Evolutionary conservation across 2,797 vertebrate species (phyloP).

Genomic region (Fringilla coelebs): DNA sequence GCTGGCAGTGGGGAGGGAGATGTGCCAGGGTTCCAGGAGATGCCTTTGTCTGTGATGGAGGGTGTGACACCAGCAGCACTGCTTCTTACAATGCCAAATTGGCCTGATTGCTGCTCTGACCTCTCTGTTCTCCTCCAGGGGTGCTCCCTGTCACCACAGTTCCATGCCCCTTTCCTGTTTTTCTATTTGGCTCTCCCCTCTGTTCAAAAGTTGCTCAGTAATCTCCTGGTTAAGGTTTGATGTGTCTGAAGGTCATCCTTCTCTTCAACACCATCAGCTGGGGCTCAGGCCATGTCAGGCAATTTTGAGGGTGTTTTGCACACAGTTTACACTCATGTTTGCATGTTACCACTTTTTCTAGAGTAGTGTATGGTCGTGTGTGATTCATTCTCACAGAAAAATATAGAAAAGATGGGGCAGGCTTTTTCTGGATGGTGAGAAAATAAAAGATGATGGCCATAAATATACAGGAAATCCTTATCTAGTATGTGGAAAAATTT

Average conservation of each 20-base stretch:
- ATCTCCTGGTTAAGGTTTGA: neutral
- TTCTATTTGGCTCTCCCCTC: neutral
- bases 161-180: neutral
- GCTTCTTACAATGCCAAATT: neutral
- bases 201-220: neutral
- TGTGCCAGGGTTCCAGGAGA: neutral
- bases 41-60: neutral
- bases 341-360: neutral
- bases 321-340: neutral
- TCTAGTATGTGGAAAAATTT: neutral
- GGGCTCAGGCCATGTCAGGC: neutral
- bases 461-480: neutral
- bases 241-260: neutral
- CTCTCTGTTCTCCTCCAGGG: neutral
- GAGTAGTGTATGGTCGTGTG: neutral
- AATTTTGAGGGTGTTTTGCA: neutral
- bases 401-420: neutral
- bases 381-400: neutral
- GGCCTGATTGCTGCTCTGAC: neutral
- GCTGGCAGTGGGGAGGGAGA: neutral
- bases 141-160: neutral
- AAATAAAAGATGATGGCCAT: neutral
- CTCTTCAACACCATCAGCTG: neutral
- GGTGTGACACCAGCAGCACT: neutral
- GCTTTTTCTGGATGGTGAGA: neutral